Evolutionary conservation across 2,888 invertebrate species (phyloP).

Genomic region (Eulithis prunata): DNA sequence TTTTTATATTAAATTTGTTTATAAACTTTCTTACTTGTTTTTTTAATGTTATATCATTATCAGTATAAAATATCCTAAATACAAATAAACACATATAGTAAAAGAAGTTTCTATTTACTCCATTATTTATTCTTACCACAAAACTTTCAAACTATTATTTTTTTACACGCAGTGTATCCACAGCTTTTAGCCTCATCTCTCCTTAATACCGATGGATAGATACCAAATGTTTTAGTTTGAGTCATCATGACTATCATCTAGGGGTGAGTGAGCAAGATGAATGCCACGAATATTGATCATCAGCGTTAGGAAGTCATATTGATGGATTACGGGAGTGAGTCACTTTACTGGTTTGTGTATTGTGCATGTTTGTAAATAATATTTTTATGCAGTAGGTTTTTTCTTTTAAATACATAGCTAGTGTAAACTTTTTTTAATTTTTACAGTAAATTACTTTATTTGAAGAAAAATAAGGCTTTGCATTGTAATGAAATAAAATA

Average conservation of each 20-base stretch:
- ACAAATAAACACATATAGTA: too few species aligned
- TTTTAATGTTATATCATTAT: too few species aligned
- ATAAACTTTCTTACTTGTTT: too few species aligned
- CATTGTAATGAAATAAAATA: too few species aligned
- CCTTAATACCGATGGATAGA: constrained; percentile 76
- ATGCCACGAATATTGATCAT: constrained; percentile 51
- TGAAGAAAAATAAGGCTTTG: neutral
- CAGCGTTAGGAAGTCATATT: constrained; percentile 41
- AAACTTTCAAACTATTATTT: too few species aligned
- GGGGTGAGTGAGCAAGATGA: constrained; percentile 46
- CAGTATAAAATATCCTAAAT: too few species aligned
- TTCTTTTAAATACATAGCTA: too few species aligned
- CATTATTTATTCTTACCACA: too few species aligned
- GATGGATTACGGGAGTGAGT: constrained; percentile 31
- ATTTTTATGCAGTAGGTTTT: too few species aligned
- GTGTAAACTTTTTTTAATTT: neutral
- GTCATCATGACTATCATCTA: constrained; percentile 66
- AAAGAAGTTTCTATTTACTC: too few species aligned
- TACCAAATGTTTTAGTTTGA: constrained; percentile 71
- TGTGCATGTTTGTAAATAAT: too few species aligned
- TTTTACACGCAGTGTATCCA: constrained; percentile 43
- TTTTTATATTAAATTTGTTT: too few species aligned
- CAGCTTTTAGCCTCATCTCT: constrained; percentile 42
- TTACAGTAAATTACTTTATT: neutral
- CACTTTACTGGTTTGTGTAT: constrained; percentile 18